Conservation (phyloP, 2,888 invertebrate species). For the Molanna angustata region DNA sequence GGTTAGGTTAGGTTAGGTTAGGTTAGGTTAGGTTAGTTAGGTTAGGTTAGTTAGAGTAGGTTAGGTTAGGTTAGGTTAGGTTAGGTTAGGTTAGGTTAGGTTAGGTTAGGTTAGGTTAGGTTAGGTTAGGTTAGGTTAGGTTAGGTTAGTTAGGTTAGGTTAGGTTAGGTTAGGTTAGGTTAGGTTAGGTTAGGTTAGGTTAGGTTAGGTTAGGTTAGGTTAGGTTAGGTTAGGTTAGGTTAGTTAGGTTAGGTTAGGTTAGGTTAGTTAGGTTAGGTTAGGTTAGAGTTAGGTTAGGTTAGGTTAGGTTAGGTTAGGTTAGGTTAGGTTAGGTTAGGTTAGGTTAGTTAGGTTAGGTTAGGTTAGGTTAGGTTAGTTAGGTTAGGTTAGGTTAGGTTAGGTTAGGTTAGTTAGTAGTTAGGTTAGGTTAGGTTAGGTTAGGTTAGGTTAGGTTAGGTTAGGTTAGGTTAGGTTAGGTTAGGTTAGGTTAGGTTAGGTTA, state of each 20-base stretch:
- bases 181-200: constrained; percentile 32
- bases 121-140: constrained; percentile 31
- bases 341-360: constrained; percentile 29
- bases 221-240: constrained; percentile 29
- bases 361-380: constrained; percentile 26
- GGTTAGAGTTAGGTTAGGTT: constrained; percentile 26
- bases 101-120: constrained; percentile 31
- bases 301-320: constrained; percentile 33
- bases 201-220: constrained; percentile 17
- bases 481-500: constrained; percentile 24
- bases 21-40: constrained; percentile 29
- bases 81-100: constrained; percentile 30
- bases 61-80: constrained; percentile 28
- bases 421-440: constrained; percentile 25
- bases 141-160: constrained; percentile 24
- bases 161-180: constrained; percentile 30
- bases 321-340: constrained; percentile 23
- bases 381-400: constrained; percentile 31
- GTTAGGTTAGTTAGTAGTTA: constrained; percentile 17
- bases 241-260: constrained; percentile 29
- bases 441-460: constrained; percentile 21
- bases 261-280: constrained; percentile 30
- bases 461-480: constrained; percentile 29
- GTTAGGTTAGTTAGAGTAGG: constrained; percentile 1
- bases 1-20: constrained; percentile 31